Evolutionary conservation across 2,888 invertebrate genomes (phyloP), one percentile per base, ranked within the genome.

Genomic region (Patella depressa): DNA sequence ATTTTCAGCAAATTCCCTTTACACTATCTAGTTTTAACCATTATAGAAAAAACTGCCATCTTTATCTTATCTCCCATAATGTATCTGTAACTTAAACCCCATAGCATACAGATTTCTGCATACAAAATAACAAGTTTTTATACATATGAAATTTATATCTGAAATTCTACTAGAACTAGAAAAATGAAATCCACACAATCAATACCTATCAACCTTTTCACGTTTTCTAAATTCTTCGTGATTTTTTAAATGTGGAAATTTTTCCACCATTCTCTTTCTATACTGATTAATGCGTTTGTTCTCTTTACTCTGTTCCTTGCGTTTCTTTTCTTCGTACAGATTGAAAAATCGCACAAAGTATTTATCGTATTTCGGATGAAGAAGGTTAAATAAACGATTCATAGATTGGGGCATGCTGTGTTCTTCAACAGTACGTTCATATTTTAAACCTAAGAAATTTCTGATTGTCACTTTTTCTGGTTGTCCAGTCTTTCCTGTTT

Each of bases 401-500:
- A 84, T 69, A 55, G 83, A 59, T 57, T 72, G 75, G 3, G 88
- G 89, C 3, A 86, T 34, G 11, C 77, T 77, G 73, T 89, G 83
- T 75, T 89, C 88, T 9, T 57, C 75, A 12, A 76, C 74, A 11
- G 53, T 77, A 53, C 83, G 74, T 55, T 79, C 77, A 17, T 82
- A 80, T 19, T 82, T 83, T 45, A 87, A 74, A 2, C 89, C 89
- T n/a, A 89, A 75, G 71, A 82, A 79, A 78, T 89, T 88, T 71
- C 83, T 76, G 1, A 82, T 82, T 7, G 80, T 79, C 19, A 78
- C 77, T 0, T 74, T 74, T 54, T 83, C 81, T 5, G 83, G 84
- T n/a, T 83, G 77, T 9, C 81, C 84, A 3, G 87, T 84, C 29
- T 86, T 82, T 5, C 91, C 90, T 2, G 85, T 87, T 93, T 99